Base-by-base conservation (phyloP, 92 coral and sea anemone species). In the Ricordea florida region DNA sequence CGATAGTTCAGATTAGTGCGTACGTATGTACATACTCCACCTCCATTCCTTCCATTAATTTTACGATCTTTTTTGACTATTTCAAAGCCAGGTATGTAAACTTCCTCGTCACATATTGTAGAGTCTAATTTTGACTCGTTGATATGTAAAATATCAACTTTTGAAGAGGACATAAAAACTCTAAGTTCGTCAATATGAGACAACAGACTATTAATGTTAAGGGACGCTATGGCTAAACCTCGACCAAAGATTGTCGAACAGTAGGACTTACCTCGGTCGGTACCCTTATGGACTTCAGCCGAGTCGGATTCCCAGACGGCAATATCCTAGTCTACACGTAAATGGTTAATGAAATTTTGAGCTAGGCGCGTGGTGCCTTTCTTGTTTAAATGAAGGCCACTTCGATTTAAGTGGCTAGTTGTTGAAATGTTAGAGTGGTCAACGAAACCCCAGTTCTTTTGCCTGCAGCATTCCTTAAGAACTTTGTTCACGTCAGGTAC, bases 1-100 rank as follows among this genome's bases (percentile, higher is more conserved):
- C 45, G 40, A 69, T 44, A 67, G 55, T 67, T 67, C 9, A 45
- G 63, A 17, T 44, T 67, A 14, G 34, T 45, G 51, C 40, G 7
- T 18, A 69, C 40, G 7, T 18, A 69, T 4, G 37, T 34, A 30
- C 79, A 72, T 32, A 56, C 79, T n/a, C 69, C 53, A 5, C 69
- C 69, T 34, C 69, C 79, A 8, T 52, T 72, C 24, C 69, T 53
- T 31, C 69, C 76, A n/a, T n/a, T n/a, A n/a, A n/a, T n/a, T n/a
- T n/a, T n/a, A n/a, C n/a, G 59, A 24, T 51, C 59, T 51, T 51
- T 51, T 51, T 0, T 51, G 22, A 51, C 31, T 20, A 51, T n/a
- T 37, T 37, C 44, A 18, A 57, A 71, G 26, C 68, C 48, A 38
- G 51, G 50, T 62, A 62, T 62, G 36, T 62, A 62, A 20, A 62